These are phyloP conservation scores for Sciurus niger DNA, from an alignment of 2,113 vertebrate species.

Conservation along the genomic window DNA sequence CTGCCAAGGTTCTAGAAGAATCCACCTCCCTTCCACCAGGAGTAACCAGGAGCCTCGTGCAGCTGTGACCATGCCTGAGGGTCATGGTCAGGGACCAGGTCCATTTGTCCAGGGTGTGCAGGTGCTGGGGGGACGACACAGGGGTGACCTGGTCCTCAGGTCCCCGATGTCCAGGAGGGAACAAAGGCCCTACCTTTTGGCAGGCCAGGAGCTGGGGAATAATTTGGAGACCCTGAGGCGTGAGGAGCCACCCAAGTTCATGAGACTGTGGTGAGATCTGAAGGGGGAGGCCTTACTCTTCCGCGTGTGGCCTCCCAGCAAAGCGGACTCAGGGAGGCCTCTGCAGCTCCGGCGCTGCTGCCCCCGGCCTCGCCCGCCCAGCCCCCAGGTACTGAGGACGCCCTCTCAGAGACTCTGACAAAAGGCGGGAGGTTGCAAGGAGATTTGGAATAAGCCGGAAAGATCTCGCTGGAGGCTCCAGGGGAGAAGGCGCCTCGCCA, in stretches of 20 bases:
- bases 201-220: not conserved
- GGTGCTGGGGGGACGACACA: not conserved
- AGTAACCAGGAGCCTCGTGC: not conserved
- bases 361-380: too few species aligned
- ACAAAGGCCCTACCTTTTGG: not conserved
- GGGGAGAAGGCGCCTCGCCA: fast-evolving
- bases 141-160: not conserved
- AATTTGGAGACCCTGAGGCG: not conserved
- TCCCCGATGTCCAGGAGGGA: not conserved
- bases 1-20: not conserved
- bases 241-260: too few species aligned
- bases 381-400: too few species aligned
- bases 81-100: fast-evolving
- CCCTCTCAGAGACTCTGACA: not conserved
- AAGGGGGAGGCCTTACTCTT: not conserved
- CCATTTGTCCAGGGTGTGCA: fast-evolving
- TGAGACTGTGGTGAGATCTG: not conserved
- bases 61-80: not conserved
- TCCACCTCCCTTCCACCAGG: too few species aligned
- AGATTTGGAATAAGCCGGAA: not conserved
- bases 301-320: not conserved
- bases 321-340: not conserved
- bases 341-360: fast-evolving
- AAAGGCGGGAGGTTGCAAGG: not conserved
- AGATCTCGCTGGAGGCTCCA: fast-evolving